A percentile compares a stretch with the other conserved stretches of the same genome.
Conservation (phyloP, 92 coral and sea anemone species). For the Umimayanthus kanabou region DNA sequence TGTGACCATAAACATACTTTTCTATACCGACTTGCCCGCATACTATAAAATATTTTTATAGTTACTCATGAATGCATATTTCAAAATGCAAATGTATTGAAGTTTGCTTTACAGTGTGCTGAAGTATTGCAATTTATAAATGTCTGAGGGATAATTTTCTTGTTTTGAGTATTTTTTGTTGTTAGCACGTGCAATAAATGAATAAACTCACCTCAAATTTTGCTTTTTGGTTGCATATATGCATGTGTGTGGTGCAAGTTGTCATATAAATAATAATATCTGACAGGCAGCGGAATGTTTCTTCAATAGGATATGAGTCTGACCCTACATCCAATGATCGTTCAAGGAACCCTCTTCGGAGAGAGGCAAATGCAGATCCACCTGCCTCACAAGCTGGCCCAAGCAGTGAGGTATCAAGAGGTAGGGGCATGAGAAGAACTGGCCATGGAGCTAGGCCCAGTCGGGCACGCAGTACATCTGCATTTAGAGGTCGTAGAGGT, state of each 20-base stretch:
- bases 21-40: conserved; percentile 1
- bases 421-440: conserved; percentile 15
- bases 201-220: conserved; percentile 24
- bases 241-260: conserved; percentile 7
- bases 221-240: conserved; percentile 16
- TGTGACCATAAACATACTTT: conserved; percentile 17
- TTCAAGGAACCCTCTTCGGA: conserved; percentile 11
- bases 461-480: not conserved
- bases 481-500: conserved; percentile 4
- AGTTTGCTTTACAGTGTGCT: conserved; percentile 15
- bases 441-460: not conserved
- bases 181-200: conserved; percentile 18
- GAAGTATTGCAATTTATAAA: conserved; percentile 8
- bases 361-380: conserved; percentile 16
- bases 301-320: conserved; percentile 2
- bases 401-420: conserved; percentile 19
- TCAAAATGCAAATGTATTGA: conserved; percentile 22
- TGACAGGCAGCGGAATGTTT: not conserved
- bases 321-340: conserved; percentile 4
- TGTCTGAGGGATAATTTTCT: conserved; percentile 12
- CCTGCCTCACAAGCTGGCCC: conserved; percentile 6
- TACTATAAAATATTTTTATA: not conserved
- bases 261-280: conserved; percentile 5
- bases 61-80: conserved; percentile 11
- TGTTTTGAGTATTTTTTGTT: conserved; percentile 21